phyloP scores from a whole-genome alignment of 2,888 invertebrate species.

The Aspidiotus rigidus region DNA sequence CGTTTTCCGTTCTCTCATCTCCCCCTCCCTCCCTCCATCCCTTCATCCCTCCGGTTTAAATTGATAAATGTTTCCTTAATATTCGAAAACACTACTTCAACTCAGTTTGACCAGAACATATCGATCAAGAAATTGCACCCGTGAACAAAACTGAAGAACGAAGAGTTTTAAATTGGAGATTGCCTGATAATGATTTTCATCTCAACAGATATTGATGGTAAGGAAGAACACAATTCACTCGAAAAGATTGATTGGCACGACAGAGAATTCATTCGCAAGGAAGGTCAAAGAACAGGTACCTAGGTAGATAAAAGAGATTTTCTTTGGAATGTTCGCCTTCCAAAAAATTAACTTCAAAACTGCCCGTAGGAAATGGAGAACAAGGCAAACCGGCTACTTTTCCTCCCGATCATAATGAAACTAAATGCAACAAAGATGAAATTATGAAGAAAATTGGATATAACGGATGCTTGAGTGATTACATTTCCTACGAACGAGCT shows the following conservation, averaged over 20 bases:
- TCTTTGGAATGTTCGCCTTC: neutral
- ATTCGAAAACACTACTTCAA: too few species aligned
- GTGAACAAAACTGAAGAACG: too few species aligned
- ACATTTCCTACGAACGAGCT: conserved; percentile 77
- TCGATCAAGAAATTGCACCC: too few species aligned
- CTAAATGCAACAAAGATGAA: conserved; percentile 50
- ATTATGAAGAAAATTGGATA: conserved; percentile 84
- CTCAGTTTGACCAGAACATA: too few species aligned
- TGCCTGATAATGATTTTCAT: too few species aligned
- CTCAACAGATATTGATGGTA: too few species aligned
- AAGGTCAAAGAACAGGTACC: conserved; percentile 49
- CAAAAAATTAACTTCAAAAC: neutral
- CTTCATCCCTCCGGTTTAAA: too few species aligned
- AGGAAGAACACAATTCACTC: too few species aligned
- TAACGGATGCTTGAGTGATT: conserved; percentile 83
- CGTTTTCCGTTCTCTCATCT: too few species aligned
- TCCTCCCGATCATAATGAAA: conserved; percentile 49
- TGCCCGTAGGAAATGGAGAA: conserved; percentile 55
- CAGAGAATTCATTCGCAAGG: conserved; percentile 54
- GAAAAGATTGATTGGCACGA: conserved; percentile 70
- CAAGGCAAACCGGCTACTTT: conserved; percentile 60
- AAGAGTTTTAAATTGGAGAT: too few species aligned
- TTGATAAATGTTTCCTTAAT: too few species aligned
- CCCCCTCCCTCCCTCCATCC: too few species aligned
- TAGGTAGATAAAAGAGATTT: neutral